A percentile compares a stretch with the other conserved stretches of the same genome.
Conservation (phyloP, 2,888 invertebrate genomes). For the Drosophila mercatorum region DNA sequence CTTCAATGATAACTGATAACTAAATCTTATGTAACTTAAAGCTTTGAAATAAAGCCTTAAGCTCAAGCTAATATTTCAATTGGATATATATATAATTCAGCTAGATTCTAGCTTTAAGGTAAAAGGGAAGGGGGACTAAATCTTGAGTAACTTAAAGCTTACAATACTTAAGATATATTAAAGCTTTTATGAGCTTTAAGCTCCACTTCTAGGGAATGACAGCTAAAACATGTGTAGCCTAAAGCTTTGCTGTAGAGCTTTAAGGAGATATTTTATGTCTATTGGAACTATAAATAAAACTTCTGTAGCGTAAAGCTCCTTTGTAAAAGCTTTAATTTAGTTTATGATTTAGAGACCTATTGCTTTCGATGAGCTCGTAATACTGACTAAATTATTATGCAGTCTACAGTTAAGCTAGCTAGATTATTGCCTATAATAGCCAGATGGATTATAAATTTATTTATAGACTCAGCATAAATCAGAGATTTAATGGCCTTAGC, state of each 20-base stretch:
- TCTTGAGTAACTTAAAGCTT: too few relatives aligned
- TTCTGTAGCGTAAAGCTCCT: background rate
- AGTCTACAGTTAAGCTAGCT: background rate
- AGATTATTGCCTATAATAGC: background rate
- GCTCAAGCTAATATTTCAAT: too few relatives aligned
- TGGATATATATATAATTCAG: too few relatives aligned
- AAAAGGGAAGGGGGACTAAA: too few relatives aligned
- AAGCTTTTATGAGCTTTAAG: background rate
- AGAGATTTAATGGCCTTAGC: background rate
- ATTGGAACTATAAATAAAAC: rapidly evolving
- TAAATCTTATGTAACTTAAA: background rate
- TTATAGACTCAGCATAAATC: conserved; percentile 4
- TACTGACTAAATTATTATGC: background rate
- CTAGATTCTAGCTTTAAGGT: too few relatives aligned
- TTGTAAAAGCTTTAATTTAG: too few relatives aligned
- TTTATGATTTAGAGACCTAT: background rate
- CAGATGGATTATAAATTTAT: background rate
- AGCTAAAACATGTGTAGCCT: too few relatives aligned
- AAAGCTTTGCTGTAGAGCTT: too few relatives aligned
- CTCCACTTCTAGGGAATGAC: too few relatives aligned
- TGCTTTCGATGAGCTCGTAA: background rate
- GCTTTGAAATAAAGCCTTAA: background rate
- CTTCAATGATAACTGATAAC: too few relatives aligned
- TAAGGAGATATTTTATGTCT: too few relatives aligned
- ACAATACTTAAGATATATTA: background rate